phyloP scores from a whole-genome alignment of 64 coral and sea anemone genomes.

The Porites australiensis region DNA sequence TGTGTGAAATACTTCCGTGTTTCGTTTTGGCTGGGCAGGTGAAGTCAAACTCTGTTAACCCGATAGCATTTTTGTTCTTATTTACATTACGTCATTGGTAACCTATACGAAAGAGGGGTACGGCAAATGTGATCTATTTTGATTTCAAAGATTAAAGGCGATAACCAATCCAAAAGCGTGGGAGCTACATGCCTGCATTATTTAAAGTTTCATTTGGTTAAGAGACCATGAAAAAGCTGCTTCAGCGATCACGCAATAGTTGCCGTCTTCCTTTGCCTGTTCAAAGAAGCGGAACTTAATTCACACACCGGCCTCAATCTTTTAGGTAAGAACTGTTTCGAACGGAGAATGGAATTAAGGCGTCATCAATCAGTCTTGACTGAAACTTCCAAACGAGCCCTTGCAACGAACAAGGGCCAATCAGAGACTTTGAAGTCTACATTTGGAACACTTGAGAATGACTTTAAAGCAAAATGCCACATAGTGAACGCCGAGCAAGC shows the following conservation, averaged over 20 bases:
- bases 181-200: not conserved
- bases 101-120: too few species aligned
- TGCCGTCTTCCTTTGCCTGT: not conserved
- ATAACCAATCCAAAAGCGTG: too few species aligned
- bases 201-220: not conserved
- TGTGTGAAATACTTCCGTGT: too few species aligned
- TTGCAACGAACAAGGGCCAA: conserved; percentile 22
- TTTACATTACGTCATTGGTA: too few species aligned
- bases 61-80: too few species aligned
- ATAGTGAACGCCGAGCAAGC: conserved; percentile 17
- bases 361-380: not conserved
- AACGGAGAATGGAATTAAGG: not conserved
- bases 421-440: conserved; percentile 26
- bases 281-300: not conserved
- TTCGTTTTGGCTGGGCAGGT: too few species aligned
- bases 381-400: conserved; percentile 7
- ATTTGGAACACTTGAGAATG: not conserved
- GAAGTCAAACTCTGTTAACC: too few species aligned
- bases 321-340: not conserved
- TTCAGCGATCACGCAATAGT: not conserved
- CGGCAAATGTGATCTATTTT: too few species aligned
- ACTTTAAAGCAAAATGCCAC: conserved; percentile 2
- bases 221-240: not conserved
- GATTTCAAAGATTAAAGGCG: too few species aligned
- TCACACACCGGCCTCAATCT: not conserved